phyloP scores from a whole-genome alignment of 2,113 vertebrate genomes.

The Cygnus buccinator region DNA sequence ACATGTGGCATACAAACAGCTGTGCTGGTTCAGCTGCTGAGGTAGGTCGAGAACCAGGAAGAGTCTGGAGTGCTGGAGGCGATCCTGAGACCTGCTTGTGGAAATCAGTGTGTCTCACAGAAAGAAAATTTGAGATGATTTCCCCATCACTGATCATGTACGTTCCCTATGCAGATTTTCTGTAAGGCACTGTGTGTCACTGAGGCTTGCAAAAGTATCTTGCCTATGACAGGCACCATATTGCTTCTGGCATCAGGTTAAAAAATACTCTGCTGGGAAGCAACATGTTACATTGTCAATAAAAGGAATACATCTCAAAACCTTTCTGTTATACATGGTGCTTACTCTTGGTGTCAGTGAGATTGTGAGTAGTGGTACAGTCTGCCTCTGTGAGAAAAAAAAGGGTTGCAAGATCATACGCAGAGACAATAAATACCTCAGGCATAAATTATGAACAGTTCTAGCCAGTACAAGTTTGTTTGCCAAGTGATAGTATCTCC shows the following conservation, averaged over 20 bases:
- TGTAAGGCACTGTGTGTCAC: not conserved
- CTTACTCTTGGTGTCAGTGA: not conserved
- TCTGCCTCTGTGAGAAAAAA: conserved; percentile 57
- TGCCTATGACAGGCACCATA: conserved; percentile 39
- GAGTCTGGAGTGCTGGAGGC: not conserved
- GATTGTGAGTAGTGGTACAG: not conserved
- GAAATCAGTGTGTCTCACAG: not conserved
- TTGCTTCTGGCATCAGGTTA: conserved; percentile 29
- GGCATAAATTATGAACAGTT: conserved; percentile 42
- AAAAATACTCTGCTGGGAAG: conserved; percentile 13
- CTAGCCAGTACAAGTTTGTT: conserved; percentile 46
- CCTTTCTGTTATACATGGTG: conserved; percentile 4
- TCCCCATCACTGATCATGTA: not conserved
- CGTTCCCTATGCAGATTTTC: conserved; percentile 15
- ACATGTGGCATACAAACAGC: not conserved
- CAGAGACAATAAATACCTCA: conserved; percentile 54
- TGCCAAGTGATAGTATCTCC: conserved; percentile 64
- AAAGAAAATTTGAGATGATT: not conserved
- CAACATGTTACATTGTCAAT: conserved; percentile 9
- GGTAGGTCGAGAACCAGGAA: not conserved
- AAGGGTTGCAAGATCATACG: not conserved
- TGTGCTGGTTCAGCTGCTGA: not conserved
- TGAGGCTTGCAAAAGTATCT: conserved; percentile 35
- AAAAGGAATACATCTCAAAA: not conserved
- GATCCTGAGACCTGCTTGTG: not conserved